Conservation (phyloP, 2,113 vertebrate species). For the Petaurus breviceps region DNA sequence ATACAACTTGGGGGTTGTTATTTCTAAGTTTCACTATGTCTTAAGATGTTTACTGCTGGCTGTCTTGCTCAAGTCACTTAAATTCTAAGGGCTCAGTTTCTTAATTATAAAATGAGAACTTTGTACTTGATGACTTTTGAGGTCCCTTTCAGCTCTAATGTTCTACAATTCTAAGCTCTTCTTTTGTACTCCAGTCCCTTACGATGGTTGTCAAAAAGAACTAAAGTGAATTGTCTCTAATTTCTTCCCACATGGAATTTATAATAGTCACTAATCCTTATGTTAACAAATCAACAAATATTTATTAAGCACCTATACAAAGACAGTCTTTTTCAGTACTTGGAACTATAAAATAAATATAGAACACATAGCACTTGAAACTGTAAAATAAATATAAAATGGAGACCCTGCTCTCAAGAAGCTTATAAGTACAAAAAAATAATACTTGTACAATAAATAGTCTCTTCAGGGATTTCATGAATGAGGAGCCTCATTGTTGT, state of each 20-base stretch:
- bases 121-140: neutral
- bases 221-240: neutral
- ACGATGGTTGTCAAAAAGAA: neutral
- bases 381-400: neutral
- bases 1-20: neutral
- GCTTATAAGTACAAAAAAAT: conserved; percentile 31
- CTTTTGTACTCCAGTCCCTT: conserved; percentile 9
- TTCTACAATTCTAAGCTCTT: conserved; percentile 23
- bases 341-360: neutral
- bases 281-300: conserved; percentile 29
- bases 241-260: neutral
- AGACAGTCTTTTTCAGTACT: neutral
- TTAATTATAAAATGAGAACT: neutral
- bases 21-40: conserved; percentile 13
- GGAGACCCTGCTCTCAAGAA: neutral
- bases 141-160: neutral
- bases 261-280: neutral
- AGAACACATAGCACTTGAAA: neutral
- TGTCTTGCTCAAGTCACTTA: neutral
- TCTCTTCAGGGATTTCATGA: neutral
- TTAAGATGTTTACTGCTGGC: conserved; percentile 15
- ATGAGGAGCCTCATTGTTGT: neutral
- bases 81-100: neutral
- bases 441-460: neutral
- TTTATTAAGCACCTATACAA: conserved; percentile 1